phyloP scores from a whole-genome alignment of 2,888 invertebrate genomes.

The Yponomeuta evonymella region DNA sequence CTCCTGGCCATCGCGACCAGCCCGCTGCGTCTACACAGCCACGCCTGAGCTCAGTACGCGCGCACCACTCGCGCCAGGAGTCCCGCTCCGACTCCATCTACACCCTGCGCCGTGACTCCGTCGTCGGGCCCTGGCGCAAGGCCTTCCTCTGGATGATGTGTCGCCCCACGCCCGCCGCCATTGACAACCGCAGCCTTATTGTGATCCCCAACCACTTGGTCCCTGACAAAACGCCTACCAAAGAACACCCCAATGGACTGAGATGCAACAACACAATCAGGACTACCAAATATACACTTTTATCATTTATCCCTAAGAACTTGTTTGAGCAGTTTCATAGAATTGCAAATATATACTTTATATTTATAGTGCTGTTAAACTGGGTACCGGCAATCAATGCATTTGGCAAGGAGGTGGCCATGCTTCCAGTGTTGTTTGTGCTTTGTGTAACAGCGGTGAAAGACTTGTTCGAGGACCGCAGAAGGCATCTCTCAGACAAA shows the following conservation, averaged over 20 bases:
- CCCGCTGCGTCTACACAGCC: slow-evolving; percentile 58
- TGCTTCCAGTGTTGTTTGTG: slow-evolving; percentile 96
- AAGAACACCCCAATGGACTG: slow-evolving; percentile 89
- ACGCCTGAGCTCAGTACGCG: slow-evolving; percentile 66
- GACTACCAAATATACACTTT: slow-evolving; percentile 95
- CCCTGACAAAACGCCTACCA: slow-evolving; percentile 85
- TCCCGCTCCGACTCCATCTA: slow-evolving; percentile 93
- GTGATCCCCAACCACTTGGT: slow-evolving; percentile 92
- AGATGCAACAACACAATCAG: slow-evolving; percentile 90
- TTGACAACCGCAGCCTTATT: slow-evolving; percentile 81
- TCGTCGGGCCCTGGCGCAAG: slow-evolving; percentile 83
- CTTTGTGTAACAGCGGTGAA: slow-evolving; percentile 95
- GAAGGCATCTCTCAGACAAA: slow-evolving; percentile 92
- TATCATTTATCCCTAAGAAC: slow-evolving; percentile 97
- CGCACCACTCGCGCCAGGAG: slow-evolving; percentile 88
- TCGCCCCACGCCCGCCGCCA: slow-evolving; percentile 76
- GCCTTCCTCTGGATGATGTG: slow-evolving; percentile 78
- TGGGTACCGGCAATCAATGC: slow-evolving; percentile 97
- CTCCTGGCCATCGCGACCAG: slow-evolving; percentile 88
- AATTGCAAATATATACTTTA: slow-evolving; percentile 97
- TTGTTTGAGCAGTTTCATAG: slow-evolving; percentile 98
- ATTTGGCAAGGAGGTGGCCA: slow-evolving; percentile 96
- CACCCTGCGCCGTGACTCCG: slow-evolving; percentile 85
- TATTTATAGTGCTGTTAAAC: slow-evolving; percentile 96
- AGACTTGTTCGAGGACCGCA: slow-evolving; percentile 95